Conservation (phyloP, 1,140 invertebrate genomes). For the Sarcophaga peregrina region DNA sequence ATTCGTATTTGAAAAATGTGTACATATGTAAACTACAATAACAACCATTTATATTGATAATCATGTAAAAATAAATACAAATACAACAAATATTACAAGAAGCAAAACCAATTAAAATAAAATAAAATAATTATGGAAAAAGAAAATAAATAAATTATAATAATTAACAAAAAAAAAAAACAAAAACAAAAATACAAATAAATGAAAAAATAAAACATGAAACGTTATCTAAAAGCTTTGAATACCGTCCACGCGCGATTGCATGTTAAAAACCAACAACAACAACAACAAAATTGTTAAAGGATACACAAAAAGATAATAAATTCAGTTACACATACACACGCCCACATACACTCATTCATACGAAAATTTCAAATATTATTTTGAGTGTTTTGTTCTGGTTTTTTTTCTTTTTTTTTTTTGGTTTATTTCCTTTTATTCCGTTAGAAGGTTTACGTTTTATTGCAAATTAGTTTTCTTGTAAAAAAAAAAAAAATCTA, state of each 20-base stretch:
- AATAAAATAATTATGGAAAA: background rate
- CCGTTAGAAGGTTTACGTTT: background rate
- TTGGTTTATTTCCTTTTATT: background rate
- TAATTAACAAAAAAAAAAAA: conserved; percentile 42
- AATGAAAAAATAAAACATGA: conserved; percentile 48
- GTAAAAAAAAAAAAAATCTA: background rate
- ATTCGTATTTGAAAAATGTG: conserved; percentile 46
- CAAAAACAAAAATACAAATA: conserved; percentile 49
- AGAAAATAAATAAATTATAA: conserved; percentile 44
- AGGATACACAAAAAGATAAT: too few relatives aligned
- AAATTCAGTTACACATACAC: conserved; percentile 51
- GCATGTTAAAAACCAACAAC: conserved; percentile 32
- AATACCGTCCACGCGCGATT: conserved; percentile 65
- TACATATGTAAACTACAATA: conserved; percentile 51
- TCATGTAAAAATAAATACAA: conserved; percentile 50
- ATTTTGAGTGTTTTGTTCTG: background rate
- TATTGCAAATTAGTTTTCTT: background rate
- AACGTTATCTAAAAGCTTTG: conserved; percentile 66
- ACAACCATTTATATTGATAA: conserved; percentile 62
- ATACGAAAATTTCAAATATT: background rate
- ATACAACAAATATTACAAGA: conserved; percentile 1
- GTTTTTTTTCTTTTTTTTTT: background rate
- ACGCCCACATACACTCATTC: conserved; percentile 29
- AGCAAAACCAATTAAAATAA: background rate
- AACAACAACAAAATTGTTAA: conserved; percentile 11